These are phyloP conservation scores for Galago senegalensis DNA, from an alignment of 2,797 vertebrate genomes.

Conservation along the genomic window DNA sequence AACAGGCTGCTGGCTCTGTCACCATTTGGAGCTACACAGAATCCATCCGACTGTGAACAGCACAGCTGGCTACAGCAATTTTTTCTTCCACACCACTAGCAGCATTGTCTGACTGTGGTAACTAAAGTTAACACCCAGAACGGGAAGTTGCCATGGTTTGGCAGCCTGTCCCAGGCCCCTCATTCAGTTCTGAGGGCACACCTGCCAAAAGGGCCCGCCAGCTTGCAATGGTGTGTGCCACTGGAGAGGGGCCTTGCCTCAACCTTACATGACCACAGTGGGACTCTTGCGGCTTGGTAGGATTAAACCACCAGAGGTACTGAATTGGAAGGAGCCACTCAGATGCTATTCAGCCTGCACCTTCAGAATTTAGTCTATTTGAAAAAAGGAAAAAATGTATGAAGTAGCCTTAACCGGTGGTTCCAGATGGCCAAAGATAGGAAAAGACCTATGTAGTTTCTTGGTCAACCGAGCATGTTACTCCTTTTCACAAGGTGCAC, in stretches of 20 bases:
- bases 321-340: constrained; percentile 43
- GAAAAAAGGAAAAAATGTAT: constrained; percentile 55
- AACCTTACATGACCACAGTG: neutral
- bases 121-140: constrained; percentile 93
- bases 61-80: constrained; percentile 94
- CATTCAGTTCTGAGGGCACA: constrained; percentile 87
- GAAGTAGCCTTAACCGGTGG: constrained; percentile 51
- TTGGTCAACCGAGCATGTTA: constrained; percentile 78
- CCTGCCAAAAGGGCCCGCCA: constrained; percentile 87
- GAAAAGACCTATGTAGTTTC: constrained; percentile 72
- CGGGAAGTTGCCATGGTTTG: constrained; percentile 89
- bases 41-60: constrained; percentile 92
- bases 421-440: constrained; percentile 75
- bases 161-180: constrained; percentile 76
- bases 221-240: neutral
- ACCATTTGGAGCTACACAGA: constrained; percentile 90
- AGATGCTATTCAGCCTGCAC: neutral
- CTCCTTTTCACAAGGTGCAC: constrained; percentile 78
- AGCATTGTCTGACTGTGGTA: constrained; percentile 92
- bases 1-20: constrained; percentile 91
- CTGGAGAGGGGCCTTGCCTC: neutral
- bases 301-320: neutral
- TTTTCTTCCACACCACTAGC: constrained; percentile 91
- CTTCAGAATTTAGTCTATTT: neutral
- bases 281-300: neutral